phyloP scores from a whole-genome alignment of 1,140 invertebrate genomes.

The Sweltsa coloradensis region DNA sequence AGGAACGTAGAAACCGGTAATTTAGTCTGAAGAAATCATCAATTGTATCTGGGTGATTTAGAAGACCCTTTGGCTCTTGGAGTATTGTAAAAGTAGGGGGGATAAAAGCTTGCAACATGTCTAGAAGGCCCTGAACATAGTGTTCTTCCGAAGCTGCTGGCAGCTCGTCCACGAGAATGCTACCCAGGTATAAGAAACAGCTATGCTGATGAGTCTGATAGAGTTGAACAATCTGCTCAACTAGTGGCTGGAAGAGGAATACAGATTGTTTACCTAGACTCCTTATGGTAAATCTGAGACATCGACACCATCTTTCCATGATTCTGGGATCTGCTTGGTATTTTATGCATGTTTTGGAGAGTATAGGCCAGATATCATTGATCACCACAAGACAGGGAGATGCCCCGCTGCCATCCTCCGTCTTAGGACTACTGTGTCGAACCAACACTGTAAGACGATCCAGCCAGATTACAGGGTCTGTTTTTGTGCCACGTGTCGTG shows the following conservation, averaged over 20 bases:
- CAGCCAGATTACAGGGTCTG: constrained; percentile 85
- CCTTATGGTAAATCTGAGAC: constrained; percentile 78
- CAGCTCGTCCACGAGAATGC: constrained; percentile 93
- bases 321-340: constrained; percentile 74
- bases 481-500: constrained; percentile 34
- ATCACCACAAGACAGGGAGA: constrained; percentile 73
- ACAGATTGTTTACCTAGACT: constrained; percentile 69
- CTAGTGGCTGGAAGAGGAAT: constrained; percentile 64
- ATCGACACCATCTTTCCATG: constrained; percentile 85
- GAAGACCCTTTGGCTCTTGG: constrained; percentile 59
- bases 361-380: constrained; percentile 71
- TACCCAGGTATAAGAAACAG: constrained; percentile 89
- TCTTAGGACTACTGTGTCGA: constrained; percentile 54
- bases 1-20: constrained; percentile 72
- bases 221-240: constrained; percentile 71
- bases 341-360: constrained; percentile 61
- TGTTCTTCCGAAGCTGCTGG: constrained; percentile 49
- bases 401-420: constrained; percentile 48
- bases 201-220: constrained; percentile 78
- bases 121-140: constrained; percentile 60
- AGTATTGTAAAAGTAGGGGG: constrained; percentile 72
- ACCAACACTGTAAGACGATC: constrained; percentile 86
- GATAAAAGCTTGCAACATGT: constrained; percentile 81
- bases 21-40: constrained; percentile 87
- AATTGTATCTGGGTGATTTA: constrained; percentile 92